Evolutionary conservation across 92 coral and sea anemone species (phyloP), one percentile per base, ranked within the genome.

Genomic region (Epizoanthus fatuus): DNA sequence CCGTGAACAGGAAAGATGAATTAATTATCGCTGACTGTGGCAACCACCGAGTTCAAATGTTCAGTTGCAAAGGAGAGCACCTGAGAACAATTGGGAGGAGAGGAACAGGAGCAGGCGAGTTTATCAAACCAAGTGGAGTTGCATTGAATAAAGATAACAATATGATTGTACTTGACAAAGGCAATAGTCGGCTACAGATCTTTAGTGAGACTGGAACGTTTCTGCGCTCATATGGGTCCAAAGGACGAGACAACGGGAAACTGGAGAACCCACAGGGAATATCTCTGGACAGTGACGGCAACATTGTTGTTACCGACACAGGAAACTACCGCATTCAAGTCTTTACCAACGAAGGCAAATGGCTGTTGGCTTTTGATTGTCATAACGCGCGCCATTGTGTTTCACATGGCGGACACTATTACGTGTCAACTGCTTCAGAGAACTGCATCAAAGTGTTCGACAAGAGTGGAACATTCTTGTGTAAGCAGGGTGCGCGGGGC

Each of bases 261-360:
- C 55, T 88, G 44, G 59, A 64, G 17, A 39, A 83, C n/a, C 91
- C 91, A 14, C 91, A 76, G 14, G 91, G 91, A 12, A 32, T 88
- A 75, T 66, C 88, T 6, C 5, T 75, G 7, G 87, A 75, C 16
- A 47, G 60, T 7, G 68, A 88, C 53, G 88, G 91, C 4, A 74
- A 88, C 29, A 32, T 88, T 37, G 42, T 88, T 16, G 79, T 88
- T 14, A 55, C 91, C 9, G 91, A 88, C 54, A 51, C 87, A 17
- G 91, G 88, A 1, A 88, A 88, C 39, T 62, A 83, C 71, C 69
- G 73, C 47, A 39, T 88, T 66, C 80, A 81, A 70, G 79, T 88
- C 29, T 88, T 88, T 49, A 72, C 91, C 7, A 60, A 79, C 47
- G 64, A 75, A 44, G 88, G 88, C 12, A 35, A 83, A 52, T 58